phyloP scores from a whole-genome alignment of 2,797 vertebrate genomes.

The Trachops cirrhosus region DNA sequence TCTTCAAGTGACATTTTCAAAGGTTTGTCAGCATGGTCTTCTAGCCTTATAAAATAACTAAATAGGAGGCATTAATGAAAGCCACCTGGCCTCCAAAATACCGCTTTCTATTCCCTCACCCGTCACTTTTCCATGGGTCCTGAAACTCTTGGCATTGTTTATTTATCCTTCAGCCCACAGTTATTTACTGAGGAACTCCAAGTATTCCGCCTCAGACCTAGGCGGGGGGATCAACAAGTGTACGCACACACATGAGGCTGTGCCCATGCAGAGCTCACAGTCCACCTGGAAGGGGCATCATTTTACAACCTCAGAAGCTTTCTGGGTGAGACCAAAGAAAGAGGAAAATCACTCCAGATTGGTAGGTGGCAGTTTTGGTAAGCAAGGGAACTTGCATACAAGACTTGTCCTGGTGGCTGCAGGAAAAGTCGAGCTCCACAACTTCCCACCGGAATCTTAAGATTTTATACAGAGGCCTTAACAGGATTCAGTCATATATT shows the following conservation, averaged over 20 bases:
- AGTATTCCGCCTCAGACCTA: not conserved
- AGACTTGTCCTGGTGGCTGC: not conserved
- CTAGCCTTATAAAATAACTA: slow-evolving; percentile 46
- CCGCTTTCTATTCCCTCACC: not conserved
- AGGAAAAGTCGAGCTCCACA: not conserved
- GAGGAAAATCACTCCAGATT: not conserved
- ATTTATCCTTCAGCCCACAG: not conserved
- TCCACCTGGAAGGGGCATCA: not conserved
- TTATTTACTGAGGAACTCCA: not conserved
- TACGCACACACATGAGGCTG: not conserved
- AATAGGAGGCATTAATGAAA: slow-evolving; percentile 7
- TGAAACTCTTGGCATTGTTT: not conserved
- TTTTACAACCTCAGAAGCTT: not conserved
- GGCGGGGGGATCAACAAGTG: not conserved
- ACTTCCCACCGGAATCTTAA: not conserved
- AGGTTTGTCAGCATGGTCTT: not conserved
- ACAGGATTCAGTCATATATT: too few species aligned
- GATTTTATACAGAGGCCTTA: not conserved
- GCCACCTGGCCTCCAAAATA: slow-evolving; percentile 1
- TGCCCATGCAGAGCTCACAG: not conserved
- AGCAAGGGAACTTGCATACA: not conserved
- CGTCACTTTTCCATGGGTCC: not conserved
- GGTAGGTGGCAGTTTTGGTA: not conserved
- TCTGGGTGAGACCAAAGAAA: not conserved
- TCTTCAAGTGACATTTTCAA: slow-evolving; percentile 3